Conservation (phyloP, 2,888 invertebrate species). For the Blastobasis adustella region DNA sequence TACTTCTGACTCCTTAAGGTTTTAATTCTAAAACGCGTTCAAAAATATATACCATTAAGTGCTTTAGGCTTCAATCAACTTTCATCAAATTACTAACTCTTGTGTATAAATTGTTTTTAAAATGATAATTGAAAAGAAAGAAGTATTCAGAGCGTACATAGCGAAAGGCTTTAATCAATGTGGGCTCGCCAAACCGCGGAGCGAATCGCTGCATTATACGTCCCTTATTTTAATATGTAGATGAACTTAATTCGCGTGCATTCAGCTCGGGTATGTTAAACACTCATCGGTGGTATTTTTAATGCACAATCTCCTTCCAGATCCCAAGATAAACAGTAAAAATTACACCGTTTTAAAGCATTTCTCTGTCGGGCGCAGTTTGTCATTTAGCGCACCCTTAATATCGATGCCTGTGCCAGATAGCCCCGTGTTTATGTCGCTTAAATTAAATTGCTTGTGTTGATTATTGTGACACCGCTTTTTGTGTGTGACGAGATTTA, state of each 20-base stretch:
- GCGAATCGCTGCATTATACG: conserved; percentile 32
- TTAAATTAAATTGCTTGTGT: conserved; percentile 66
- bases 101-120: neutral
- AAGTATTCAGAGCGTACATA: conserved; percentile 39
- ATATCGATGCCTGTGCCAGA: conserved; percentile 66
- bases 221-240: conserved; percentile 37
- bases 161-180: conserved; percentile 44
- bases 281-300: conserved; percentile 49
- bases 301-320: conserved; percentile 48
- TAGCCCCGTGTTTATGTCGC: conserved; percentile 66
- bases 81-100: neutral
- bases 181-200: conserved; percentile 31
- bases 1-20: too few relatives aligned
- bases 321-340: conserved; percentile 59
- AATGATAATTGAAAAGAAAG: conserved; percentile 31
- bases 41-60: too few relatives aligned
- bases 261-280: conserved; percentile 37
- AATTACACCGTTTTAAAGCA: conserved; percentile 61
- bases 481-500: conserved; percentile 56
- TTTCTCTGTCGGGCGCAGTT: conserved; percentile 59
- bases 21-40: too few relatives aligned
- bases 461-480: conserved; percentile 64
- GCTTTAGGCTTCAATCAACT: too few relatives aligned
- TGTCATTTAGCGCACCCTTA: conserved; percentile 69
- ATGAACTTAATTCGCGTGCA: conserved; percentile 41